Conservation (phyloP, 2,113 vertebrate genomes). For the Toxostoma redivivum region DNA sequence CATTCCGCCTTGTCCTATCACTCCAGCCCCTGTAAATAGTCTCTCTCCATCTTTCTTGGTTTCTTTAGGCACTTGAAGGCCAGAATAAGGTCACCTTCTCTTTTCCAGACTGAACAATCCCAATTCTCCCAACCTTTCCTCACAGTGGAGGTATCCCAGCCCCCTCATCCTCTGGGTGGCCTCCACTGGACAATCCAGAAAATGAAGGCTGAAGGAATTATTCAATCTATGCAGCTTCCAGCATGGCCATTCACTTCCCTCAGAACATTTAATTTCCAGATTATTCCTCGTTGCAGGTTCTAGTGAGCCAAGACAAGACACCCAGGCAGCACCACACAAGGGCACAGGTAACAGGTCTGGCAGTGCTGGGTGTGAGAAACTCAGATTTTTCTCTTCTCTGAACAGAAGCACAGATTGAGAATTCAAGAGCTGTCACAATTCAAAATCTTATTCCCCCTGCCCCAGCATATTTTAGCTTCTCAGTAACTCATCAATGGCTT, state of each 20-base stretch:
- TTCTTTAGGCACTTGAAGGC: neutral
- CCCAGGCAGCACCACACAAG: rapidly evolving
- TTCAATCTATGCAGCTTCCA: neutral
- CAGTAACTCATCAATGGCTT: neutral
- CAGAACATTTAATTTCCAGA: neutral
- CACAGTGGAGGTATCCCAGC: neutral
- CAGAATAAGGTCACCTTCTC: neutral
- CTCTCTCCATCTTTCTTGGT: neutral
- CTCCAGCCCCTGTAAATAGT: neutral
- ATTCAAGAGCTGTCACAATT: neutral
- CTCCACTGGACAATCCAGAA: neutral
- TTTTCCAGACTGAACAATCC: neutral
- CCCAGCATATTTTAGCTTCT: neutral
- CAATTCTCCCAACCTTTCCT: neutral
- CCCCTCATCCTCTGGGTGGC: neutral
- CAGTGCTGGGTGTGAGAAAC: neutral
- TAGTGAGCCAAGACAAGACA: neutral
- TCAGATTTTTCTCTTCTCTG: neutral
- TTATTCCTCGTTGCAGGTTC: neutral
- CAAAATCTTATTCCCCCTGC: neutral
- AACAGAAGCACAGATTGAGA: neutral
- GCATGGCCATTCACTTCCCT: neutral
- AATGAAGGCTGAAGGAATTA: neutral
- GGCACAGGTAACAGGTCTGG: neutral
- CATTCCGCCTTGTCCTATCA: neutral